phyloP scores from a whole-genome alignment of 2,888 invertebrate genomes.

The Crossocerus cetratus region DNA sequence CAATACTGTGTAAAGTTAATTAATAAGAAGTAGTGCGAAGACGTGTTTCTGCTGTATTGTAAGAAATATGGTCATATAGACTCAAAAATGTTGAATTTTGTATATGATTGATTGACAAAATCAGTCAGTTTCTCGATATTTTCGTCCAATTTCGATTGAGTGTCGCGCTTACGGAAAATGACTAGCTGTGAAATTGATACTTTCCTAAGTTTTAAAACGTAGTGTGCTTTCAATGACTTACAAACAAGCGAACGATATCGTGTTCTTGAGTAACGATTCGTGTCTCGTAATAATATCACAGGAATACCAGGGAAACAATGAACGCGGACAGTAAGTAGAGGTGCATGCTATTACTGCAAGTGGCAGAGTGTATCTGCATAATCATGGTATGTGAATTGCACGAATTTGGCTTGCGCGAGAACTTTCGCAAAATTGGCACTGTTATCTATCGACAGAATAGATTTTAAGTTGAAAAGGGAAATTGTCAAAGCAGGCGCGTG shows the following conservation, averaged over 20 bases:
- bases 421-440: slow-evolving; percentile 3
- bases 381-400: not conserved
- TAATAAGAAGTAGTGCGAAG: slow-evolving; percentile 14
- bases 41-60: slow-evolving; percentile 6
- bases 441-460: not conserved
- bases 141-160: not conserved
- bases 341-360: not conserved
- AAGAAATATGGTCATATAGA: slow-evolving; percentile 32
- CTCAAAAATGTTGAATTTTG: slow-evolving; percentile 30
- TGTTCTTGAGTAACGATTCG: not conserved
- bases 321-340: not conserved
- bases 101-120: slow-evolving; percentile 25
- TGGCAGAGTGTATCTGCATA: not conserved
- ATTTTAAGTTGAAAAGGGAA: not conserved
- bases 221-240: not conserved
- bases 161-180: not conserved
- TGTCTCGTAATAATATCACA: not conserved
- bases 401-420: not conserved
- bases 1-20: not conserved
- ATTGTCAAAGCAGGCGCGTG: not conserved
- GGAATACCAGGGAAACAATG: slow-evolving; percentile 10
- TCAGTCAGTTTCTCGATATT: slow-evolving; percentile 31
- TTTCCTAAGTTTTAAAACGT: not conserved
- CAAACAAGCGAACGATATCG: not conserved
- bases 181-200: not conserved